These are phyloP conservation scores for Macrotrachela quadricornifera DNA, from an alignment of 1,140 invertebrate species.

Conservation along the genomic window DNA sequence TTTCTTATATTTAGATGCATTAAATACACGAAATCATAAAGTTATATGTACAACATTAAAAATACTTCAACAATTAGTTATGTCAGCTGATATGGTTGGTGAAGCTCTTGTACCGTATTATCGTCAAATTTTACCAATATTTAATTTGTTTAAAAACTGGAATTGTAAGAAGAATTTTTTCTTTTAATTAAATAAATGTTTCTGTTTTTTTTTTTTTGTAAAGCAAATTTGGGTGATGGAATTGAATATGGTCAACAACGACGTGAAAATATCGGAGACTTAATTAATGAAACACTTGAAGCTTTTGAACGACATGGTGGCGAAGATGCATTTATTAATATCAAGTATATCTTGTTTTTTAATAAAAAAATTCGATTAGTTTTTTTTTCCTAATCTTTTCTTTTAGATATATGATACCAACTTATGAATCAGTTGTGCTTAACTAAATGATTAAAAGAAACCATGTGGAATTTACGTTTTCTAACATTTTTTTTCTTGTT, in stretches of 20 bases:
- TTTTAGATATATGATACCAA: constrained; percentile 50
- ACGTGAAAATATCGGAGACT: constrained; percentile 54
- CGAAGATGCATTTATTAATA: constrained; percentile 79
- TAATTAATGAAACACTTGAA: constrained; percentile 76
- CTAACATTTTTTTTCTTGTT: too few relatives aligned
- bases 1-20: constrained; percentile 41
- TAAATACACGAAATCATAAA: constrained; percentile 49
- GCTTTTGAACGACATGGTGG: constrained; percentile 65
- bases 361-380: too few relatives aligned
- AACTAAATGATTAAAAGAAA: constrained; percentile 33
- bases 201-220: constrained; percentile 5
- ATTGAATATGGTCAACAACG: constrained; percentile 53
- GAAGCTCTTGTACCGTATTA: constrained; percentile 77
- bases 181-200: not conserved
- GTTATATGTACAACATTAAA: constrained; percentile 57
- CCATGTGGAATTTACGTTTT: constrained; percentile 8
- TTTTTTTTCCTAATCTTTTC: too few relatives aligned
- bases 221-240: constrained; percentile 45
- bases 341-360: too few relatives aligned
- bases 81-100: constrained; percentile 53
- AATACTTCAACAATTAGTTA: constrained; percentile 56
- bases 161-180: constrained; percentile 43
- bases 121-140: constrained; percentile 60
- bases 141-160: constrained; percentile 67
- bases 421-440: constrained; percentile 73